Evolutionary conservation across 2,113 vertebrate genomes (phyloP), one percentile per base, ranked within the genome.

Genomic region (Prunella fulvescens): DNA sequence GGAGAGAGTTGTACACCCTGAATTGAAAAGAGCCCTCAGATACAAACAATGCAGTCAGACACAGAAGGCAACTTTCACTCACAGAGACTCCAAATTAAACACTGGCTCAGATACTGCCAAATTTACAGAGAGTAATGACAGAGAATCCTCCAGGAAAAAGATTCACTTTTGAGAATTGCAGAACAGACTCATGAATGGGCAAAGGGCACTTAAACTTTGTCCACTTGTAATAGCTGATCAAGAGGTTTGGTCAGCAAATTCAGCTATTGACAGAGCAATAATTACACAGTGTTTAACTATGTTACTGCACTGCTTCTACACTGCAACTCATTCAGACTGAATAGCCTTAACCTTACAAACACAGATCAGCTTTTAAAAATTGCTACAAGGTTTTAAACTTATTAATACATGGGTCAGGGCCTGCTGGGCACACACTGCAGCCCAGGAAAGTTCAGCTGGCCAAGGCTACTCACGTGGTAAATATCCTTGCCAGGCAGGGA

Each of bases 61-160:
- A 37, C 17, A 35, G 26, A 73, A 20, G 14, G 18, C 2, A 0
- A 23, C 45, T 67, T 56, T 42, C 12, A 4, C 81, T 86, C 57
- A 22, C 18, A 66, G 60, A 18, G 40, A 25, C 28, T 72, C 47
- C 40, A 77, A 74, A 39, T 60, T 28, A 76, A 78, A 57, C 39
- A 35, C 25, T 26, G 37, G 5, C 4, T 82, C 26, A 12, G 42
- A 48, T 6, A 33, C 11, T 12, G 20, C 9, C 2, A 4, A 42
- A 50, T 35, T 44, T 28, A 47, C 22, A 23, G 10, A 37, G 9
- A 9, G 4, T 3, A 42, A 50, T 0, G 0, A 44, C 0, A 19
- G 6, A 61, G 28, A 58, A 47, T 25, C 20, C 28, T 35, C 29
- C 42, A 82, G 65, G 14, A 77, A 26, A 56, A 65, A 64, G 12